Evolutionary conservation across 2,797 vertebrate species (phyloP).

Genomic region (Heliangelus exortis): DNA sequence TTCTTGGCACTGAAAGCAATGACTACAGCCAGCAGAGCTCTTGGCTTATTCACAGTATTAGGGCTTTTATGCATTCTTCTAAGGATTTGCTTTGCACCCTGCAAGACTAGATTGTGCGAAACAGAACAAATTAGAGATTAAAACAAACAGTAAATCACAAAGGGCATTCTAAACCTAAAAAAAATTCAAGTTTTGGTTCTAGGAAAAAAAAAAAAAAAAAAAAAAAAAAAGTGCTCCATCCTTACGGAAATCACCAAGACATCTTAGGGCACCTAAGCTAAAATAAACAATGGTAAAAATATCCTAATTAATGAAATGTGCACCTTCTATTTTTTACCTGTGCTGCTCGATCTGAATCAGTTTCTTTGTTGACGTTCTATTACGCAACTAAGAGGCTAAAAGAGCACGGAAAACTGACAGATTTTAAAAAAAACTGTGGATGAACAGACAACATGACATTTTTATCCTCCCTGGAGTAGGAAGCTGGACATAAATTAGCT

Average conservation of each 20-base stretch:
- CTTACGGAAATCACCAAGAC: not conserved
- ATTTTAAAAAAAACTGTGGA: not conserved
- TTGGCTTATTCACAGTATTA: not conserved
- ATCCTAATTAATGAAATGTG: not conserved
- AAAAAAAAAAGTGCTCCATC: not conserved
- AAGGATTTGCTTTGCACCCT: not conserved
- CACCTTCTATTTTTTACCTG: not conserved
- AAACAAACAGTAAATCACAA: constrained; percentile 33
- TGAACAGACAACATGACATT: not conserved
- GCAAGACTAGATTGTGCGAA: not conserved
- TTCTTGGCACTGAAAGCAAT: constrained; percentile 24
- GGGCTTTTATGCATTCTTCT: not conserved
- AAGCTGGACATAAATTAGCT: not conserved
- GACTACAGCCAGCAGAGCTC: not conserved
- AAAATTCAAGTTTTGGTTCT: constrained; percentile 1
- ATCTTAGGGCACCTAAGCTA: not conserved
- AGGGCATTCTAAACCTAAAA: not conserved
- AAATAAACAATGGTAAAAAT: not conserved
- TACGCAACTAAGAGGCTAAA: not conserved
- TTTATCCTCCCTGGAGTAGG: not conserved
- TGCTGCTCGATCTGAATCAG: not conserved
- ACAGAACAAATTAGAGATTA: constrained; percentile 9
- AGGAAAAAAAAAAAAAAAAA: not conserved
- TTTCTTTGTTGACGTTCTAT: not conserved
- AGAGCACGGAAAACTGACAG: not conserved